Conservation (phyloP, 53 echinoderm and acorn worm species). For the Echinometra lucunter region DNA sequence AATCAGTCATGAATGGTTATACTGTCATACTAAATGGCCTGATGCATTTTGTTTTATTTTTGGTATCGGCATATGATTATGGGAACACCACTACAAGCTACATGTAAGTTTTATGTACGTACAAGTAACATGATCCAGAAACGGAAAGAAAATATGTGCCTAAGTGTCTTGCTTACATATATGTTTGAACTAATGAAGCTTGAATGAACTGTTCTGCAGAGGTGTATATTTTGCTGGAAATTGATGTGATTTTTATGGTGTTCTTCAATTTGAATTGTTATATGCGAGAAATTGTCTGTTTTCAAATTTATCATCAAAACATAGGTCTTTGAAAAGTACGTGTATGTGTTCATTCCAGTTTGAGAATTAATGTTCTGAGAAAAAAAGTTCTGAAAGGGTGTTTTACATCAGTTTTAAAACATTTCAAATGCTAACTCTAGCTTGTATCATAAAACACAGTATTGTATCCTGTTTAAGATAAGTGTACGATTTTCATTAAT, state of each 20-base stretch:
- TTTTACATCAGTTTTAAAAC: not conserved
- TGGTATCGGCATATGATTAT: slow-evolving; percentile 5
- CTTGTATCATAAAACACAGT: not conserved
- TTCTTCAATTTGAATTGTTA: slow-evolving; percentile 42
- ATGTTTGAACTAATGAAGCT: slow-evolving; percentile 41
- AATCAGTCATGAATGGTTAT: slow-evolving; percentile 11
- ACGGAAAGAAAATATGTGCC: slow-evolving; percentile 10
- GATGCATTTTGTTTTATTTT: not conserved
- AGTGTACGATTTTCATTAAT: not conserved
- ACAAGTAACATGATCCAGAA: slow-evolving; percentile 25
- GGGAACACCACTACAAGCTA: not conserved
- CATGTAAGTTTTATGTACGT: slow-evolving; percentile 8
- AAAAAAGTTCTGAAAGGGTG: slow-evolving; percentile 33
- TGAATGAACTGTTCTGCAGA: slow-evolving; percentile 58
- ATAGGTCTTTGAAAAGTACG: slow-evolving; percentile 2
- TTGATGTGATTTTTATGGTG: slow-evolving; percentile 60
- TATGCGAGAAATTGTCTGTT: slow-evolving; percentile 32
- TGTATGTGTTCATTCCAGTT: slow-evolving; percentile 55
- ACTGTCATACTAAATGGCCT: not conserved
- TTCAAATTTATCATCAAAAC: not conserved
- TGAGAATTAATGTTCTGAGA: slow-evolving; percentile 11
- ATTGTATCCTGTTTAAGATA: not conserved
- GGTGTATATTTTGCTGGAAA: slow-evolving; percentile 59
- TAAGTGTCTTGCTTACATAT: slow-evolving; percentile 41
- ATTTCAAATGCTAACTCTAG: not conserved